Evolutionary conservation across 2,888 invertebrate genomes (phyloP).

Genomic region (Perdita meconis): DNA sequence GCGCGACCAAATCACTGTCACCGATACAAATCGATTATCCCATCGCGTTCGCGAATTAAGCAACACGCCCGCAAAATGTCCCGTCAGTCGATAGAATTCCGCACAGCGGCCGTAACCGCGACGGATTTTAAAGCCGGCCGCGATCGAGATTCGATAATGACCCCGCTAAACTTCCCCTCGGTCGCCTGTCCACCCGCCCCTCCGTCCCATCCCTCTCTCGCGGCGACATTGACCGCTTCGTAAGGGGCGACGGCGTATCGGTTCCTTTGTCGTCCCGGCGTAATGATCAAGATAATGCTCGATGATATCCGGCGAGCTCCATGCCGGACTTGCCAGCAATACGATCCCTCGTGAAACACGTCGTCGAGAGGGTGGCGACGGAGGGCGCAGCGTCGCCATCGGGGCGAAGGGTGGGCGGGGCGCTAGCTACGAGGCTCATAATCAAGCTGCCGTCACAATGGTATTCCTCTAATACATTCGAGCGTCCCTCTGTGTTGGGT

Average conservation of each 20-base stretch:
- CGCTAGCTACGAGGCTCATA: constrained; percentile 61
- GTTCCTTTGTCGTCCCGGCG: constrained; percentile 53
- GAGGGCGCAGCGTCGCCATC: constrained; percentile 22
- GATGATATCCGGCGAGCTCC: constrained; percentile 41
- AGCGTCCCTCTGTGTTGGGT: constrained; percentile 52
- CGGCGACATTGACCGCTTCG: constrained; percentile 27
- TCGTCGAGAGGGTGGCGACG: constrained; percentile 21
- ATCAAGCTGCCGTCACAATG: constrained; percentile 72
- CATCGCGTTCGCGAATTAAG: constrained; percentile 6
- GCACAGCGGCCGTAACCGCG: neutral
- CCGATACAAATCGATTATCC: neutral
- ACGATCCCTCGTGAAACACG: constrained; percentile 45
- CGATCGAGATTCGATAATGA: constrained; percentile 37
- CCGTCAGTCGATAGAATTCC: neutral
- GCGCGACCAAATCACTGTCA: neutral
- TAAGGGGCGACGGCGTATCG: constrained; percentile 50
- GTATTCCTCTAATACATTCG: constrained; percentile 65
- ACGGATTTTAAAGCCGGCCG: neutral
- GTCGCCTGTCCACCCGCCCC: neutral
- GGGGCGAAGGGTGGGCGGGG: constrained; percentile 30
- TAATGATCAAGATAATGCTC: constrained; percentile 58
- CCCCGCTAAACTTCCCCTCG: constrained; percentile 10
- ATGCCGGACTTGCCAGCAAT: constrained; percentile 39
- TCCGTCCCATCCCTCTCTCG: too few relatives aligned
- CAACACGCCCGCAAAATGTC: constrained; percentile 2